phyloP scores from a whole-genome alignment of 1,140 invertebrate genomes.

The Oedothorax gibbosus region DNA sequence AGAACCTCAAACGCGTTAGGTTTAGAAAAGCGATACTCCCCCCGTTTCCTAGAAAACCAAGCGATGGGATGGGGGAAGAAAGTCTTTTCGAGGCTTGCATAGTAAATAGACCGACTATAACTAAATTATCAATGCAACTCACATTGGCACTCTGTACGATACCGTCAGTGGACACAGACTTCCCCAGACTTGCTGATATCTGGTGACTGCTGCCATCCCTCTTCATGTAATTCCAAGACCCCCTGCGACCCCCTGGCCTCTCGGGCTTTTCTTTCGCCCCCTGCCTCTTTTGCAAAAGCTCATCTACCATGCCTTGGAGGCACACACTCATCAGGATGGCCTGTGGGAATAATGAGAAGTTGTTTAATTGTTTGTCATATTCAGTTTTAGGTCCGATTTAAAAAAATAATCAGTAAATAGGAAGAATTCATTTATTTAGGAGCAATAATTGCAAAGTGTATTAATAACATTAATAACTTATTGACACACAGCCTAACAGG shows the following conservation, averaged over 20 bases:
- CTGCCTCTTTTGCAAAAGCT: constrained; percentile 86
- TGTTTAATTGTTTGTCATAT: not conserved
- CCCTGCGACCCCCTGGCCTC: constrained; percentile 55
- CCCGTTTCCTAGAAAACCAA: too few species aligned
- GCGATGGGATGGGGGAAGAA: too few species aligned
- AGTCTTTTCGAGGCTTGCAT: too few species aligned
- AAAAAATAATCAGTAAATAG: too few species aligned
- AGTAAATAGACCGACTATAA: too few species aligned
- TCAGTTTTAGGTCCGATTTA: too few species aligned
- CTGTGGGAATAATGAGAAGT: constrained; percentile 62
- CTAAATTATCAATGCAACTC: constrained; percentile 53
- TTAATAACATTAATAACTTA: too few species aligned
- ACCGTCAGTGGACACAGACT: constrained; percentile 63
- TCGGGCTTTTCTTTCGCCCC: constrained; percentile 66
- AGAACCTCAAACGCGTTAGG: too few species aligned
- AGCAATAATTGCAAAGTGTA: too few species aligned
- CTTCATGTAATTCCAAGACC: constrained; percentile 72
- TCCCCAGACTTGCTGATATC: constrained; percentile 60
- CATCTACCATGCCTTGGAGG: constrained; percentile 94
- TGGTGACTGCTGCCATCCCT: constrained; percentile 71
- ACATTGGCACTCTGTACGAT: constrained; percentile 55
- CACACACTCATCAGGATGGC: constrained; percentile 95
- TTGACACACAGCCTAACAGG: too few species aligned
- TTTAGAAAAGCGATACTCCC: too few species aligned
- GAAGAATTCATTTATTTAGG: too few species aligned